Evolutionary conservation across 1,140 invertebrate species (phyloP).

Genomic region (Goniozus legneri): DNA sequence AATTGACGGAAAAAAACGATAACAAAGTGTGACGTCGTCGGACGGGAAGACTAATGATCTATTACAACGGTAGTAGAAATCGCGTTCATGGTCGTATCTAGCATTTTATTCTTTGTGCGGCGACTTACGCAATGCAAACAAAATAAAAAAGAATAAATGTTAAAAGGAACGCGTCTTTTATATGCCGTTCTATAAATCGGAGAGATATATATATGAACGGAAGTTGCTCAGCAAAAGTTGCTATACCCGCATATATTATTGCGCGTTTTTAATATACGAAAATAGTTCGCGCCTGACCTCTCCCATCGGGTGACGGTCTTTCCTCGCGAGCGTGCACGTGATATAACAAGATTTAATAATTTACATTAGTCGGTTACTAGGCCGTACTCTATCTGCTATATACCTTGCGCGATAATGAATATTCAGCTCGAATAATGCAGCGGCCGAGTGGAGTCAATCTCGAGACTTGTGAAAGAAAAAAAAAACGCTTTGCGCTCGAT

Average conservation of each 20-base stretch:
- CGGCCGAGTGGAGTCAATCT: too few species aligned
- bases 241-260: conserved; percentile 25
- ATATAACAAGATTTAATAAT: conserved; percentile 37
- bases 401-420: conserved; percentile 2
- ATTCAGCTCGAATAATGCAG: too few species aligned
- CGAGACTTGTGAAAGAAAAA: too few species aligned
- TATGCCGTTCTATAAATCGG: conserved; percentile 26
- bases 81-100: too few species aligned
- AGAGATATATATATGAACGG: conserved; percentile 21
- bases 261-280: conserved; percentile 37
- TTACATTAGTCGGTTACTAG: conserved; percentile 26
- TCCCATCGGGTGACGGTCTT: conserved; percentile 41
- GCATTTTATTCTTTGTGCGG: too few species aligned
- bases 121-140: too few species aligned
- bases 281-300: conserved; percentile 31
- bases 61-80: too few species aligned
- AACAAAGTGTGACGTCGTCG: too few species aligned
- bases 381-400: conserved; percentile 1
- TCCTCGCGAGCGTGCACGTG: conserved; percentile 21
- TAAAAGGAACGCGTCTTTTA: too few species aligned
- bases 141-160: conserved; percentile 38
- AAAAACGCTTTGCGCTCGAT: too few species aligned
- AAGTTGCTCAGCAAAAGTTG: conserved; percentile 38
- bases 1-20: too few species aligned
- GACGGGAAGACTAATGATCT: too few species aligned